Evolutionary conservation across 2,888 invertebrate species (phyloP), one percentile per base, ranked within the genome.

Genomic region (Spilarctia lutea): DNA sequence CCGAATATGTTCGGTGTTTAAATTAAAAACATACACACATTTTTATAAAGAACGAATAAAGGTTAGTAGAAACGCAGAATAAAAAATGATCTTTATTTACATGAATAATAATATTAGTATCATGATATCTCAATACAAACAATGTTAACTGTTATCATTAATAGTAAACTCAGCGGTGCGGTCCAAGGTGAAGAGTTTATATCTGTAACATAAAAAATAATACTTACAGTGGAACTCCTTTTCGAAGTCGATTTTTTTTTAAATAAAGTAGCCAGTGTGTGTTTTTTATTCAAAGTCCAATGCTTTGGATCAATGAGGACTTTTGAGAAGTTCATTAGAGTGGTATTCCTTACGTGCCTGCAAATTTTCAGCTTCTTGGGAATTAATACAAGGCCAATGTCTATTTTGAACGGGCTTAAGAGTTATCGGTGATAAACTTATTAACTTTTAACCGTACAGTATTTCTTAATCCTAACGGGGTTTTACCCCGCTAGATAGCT

Each of bases 141-240:
- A 77, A 84, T 84, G 76, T 81, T 82, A 33, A 85, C 69, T 35
- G 77, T 84, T 77, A 84, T 79, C 74, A 82, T 79, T 73, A 88
- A 72, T 39, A 88, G 69, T 65, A 85, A 81, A 81, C 83, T 85
- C 65, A 87, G 82, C 30, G 87, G 80, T 74, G 79, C 86, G 75
- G 83, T 86, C 84, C 85, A 82, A 71, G 80, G 83, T 18, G 91
- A 87, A 10, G 90, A 87, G 80, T 90, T 94, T 52, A 89, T 91
- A 84, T 94, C 94, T 94, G 94, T 76, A 94, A 94, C 33, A 66
- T 48, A 79, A 79, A 74, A 71, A 72, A 68, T 52, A 24, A 39
- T 7, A 39, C 27, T 1, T 35, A 35, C 11, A 39, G 8, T 11
- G 8, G 39, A 39, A 39, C 39, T 39, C 39, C 39, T 39, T 39